Evolutionary conservation across 2,797 vertebrate genomes (phyloP).

Genomic region (Spinus pinus): DNA sequence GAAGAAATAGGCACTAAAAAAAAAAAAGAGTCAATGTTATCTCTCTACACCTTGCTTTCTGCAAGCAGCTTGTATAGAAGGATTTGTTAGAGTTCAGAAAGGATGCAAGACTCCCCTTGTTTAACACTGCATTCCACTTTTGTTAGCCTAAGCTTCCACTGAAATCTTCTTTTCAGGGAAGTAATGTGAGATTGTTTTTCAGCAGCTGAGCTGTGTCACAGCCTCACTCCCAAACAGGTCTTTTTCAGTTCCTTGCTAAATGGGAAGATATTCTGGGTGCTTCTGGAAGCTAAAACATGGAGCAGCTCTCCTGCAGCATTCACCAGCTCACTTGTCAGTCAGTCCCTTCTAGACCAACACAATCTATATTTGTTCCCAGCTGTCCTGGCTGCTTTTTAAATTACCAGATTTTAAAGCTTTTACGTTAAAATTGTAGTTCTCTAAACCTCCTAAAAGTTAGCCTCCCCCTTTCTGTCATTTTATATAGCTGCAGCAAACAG

Average conservation of each 20-base stretch:
- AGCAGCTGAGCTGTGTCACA: not conserved
- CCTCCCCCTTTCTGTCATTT: not conserved
- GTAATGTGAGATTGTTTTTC: not conserved
- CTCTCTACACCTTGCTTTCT: not conserved
- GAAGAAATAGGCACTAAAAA: not conserved
- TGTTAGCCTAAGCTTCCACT: not conserved
- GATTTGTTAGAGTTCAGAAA: not conserved
- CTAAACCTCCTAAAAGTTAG: not conserved
- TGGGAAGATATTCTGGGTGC: not conserved
- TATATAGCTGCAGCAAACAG: not conserved
- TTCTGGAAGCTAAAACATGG: not conserved
- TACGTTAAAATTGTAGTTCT: not conserved
- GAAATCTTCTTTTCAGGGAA: not conserved
- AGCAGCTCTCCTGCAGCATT: not conserved
- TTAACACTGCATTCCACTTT: not conserved
- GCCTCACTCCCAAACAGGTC: not conserved
- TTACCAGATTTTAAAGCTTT: not conserved
- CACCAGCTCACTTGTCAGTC: not conserved
- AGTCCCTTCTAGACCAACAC: not conserved
- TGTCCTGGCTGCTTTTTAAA: not conserved
- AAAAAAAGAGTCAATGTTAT: fast-evolving
- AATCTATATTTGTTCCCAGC: not conserved
- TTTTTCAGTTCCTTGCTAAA: not conserved
- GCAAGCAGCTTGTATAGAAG: not conserved
- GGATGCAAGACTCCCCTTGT: not conserved